Conservation (phyloP, 2,888 invertebrate genomes). For the Heteromurus nitidus region DNA sequence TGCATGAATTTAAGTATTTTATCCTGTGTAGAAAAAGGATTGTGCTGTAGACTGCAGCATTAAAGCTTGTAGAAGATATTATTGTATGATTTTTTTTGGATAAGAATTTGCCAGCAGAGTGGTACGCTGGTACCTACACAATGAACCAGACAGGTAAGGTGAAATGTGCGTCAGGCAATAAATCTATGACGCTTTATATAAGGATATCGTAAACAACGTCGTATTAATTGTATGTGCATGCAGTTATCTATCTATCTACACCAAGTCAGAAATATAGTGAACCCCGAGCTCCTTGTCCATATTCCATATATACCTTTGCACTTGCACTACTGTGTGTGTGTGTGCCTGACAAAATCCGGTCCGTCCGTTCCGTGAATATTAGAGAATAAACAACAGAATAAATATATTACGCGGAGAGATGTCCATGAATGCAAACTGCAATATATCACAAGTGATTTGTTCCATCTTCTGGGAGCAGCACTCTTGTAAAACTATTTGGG, state of each 20-base stretch:
- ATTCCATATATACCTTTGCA: too few species aligned
- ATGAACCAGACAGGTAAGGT: constrained; percentile 58
- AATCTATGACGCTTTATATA: constrained; percentile 60
- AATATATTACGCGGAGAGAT: background rate
- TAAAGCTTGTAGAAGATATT: too few species aligned
- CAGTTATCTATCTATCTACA: constrained; percentile 14
- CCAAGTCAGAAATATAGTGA: too few species aligned
- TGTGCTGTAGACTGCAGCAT: too few species aligned
- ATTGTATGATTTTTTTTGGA: too few species aligned
- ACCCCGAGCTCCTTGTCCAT: too few species aligned
- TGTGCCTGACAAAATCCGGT: constrained; percentile 14
- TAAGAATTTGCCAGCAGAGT: background rate
- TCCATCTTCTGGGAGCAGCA: constrained; percentile 40
- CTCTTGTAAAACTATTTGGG: too few species aligned
- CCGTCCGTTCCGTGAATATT: background rate
- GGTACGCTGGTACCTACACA: constrained; percentile 5
- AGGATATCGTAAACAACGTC: constrained; percentile 63
- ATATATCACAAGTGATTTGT: constrained; percentile 50
- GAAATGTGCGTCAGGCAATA: constrained; percentile 63
- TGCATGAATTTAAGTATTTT: too few species aligned
- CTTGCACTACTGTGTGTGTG: background rate
- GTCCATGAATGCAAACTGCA: constrained; percentile 1
- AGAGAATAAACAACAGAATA: background rate
- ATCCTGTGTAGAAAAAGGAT: too few species aligned
- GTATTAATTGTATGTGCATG: constrained; percentile 58